Percentiles rank a stretch among this genome's conserved stretches.
phyloP scores from a whole-genome alignment of 2,888 invertebrate species.

The Schizaphis graminum region DNA sequence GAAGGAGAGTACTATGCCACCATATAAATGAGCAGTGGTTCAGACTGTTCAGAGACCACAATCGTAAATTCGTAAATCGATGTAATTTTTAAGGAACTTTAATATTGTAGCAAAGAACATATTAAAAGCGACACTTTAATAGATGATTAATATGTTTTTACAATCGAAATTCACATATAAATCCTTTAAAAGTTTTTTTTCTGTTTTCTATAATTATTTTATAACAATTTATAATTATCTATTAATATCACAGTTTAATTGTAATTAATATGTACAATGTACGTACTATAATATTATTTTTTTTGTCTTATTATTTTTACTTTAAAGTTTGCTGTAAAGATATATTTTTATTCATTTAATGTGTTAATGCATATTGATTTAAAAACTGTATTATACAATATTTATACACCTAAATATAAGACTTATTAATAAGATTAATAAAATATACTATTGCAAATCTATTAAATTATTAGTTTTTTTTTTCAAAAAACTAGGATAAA shows the following conservation, averaged over 20 bases:
- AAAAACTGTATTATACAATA: not conserved
- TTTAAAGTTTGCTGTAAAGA: not conserved
- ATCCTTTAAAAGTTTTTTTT: not conserved
- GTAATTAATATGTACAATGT: no score
- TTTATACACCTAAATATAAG: no score
- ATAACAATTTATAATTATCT: not conserved
- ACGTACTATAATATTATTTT: not conserved
- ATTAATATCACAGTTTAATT: not conserved
- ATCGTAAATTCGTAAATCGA: not conserved
- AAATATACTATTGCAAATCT: not conserved
- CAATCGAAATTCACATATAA: not conserved
- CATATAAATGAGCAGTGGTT: no score
- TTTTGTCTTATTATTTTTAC: not conserved
- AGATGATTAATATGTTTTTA: not conserved
- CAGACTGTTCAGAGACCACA: no score
- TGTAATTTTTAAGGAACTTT: not conserved
- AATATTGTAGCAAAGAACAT: not conserved
- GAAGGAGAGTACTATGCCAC: no score
- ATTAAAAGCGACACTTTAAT: not conserved
- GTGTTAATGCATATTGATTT: not conserved
- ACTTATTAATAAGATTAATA: not conserved
- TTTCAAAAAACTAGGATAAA: not conserved
- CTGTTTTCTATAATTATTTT: not conserved
- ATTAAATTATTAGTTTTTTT: not conserved
- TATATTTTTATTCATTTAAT: not conserved